Evolutionary conservation across 2,888 invertebrate genomes (phyloP).

Genomic region (Cacoxenus indagator): DNA sequence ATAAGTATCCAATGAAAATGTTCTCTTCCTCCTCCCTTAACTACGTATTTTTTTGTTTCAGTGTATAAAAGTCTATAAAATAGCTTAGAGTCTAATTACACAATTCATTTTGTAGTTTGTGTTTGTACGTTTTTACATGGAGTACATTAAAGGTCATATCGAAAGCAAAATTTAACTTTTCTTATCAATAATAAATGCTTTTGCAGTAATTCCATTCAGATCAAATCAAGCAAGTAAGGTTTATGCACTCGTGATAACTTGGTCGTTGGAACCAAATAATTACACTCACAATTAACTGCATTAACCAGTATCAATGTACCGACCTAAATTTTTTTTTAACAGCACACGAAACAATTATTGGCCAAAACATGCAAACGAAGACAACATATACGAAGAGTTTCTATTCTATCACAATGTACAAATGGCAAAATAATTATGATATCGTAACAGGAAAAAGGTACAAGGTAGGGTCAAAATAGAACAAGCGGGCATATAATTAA

Average conservation of each 20-base stretch:
- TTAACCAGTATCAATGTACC: slow-evolving; percentile 6
- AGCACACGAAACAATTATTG: neutral
- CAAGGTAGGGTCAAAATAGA: slow-evolving; percentile 8
- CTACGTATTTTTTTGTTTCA: too few species aligned
- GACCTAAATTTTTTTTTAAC: neutral
- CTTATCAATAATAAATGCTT: neutral
- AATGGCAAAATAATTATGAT: slow-evolving; percentile 16
- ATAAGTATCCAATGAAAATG: too few species aligned
- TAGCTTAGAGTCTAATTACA: too few species aligned
- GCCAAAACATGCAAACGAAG: neutral
- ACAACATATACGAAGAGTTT: neutral
- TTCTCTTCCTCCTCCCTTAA: too few species aligned
- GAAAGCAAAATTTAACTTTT: too few species aligned
- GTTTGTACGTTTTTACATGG: too few species aligned
- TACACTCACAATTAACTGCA: neutral
- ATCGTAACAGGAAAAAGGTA: slow-evolving; percentile 8
- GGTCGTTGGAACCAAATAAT: neutral
- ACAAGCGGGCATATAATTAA: slow-evolving; percentile 7
- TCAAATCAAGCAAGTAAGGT: too few species aligned
- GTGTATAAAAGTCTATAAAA: too few species aligned
- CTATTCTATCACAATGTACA: slow-evolving; percentile 2
- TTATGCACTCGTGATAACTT: neutral
- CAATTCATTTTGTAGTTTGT: too few species aligned
- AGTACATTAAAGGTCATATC: too few species aligned
- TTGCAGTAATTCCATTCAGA: too few species aligned